These are phyloP conservation scores for Orthonyx spaldingii DNA, from an alignment of 2,113 vertebrate species.

Conservation along the genomic window DNA sequence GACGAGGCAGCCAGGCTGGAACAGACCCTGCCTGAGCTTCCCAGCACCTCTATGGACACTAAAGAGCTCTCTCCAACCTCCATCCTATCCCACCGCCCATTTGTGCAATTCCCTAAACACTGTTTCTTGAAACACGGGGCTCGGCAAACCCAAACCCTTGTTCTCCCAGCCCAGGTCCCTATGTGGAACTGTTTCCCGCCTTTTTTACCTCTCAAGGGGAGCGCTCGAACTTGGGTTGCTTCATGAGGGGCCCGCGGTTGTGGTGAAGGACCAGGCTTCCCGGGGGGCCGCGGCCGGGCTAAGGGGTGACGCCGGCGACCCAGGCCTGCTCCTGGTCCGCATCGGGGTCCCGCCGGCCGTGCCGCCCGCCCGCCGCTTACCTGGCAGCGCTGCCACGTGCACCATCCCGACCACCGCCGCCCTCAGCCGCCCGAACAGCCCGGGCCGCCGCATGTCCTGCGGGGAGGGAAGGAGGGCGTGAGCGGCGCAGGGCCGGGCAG, in stretches of 20 bases:
- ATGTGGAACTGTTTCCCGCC: fast-evolving
- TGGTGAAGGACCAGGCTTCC: not conserved
- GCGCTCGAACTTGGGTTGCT: fast-evolving
- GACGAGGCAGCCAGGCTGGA: not conserved
- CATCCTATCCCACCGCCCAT: fast-evolving
- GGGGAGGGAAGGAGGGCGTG: not conserved
- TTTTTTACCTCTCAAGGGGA: not conserved
- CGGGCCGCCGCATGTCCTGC: conserved; percentile 67
- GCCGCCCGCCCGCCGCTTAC: conserved; percentile 40
- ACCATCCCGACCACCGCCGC: conserved; percentile 81
- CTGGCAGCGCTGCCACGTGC: conserved; percentile 83
- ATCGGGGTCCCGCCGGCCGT: not conserved
- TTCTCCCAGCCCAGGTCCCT: fast-evolving
- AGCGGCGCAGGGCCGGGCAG: not conserved
- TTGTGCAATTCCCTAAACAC: fast-evolving
- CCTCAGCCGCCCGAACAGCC: conserved; percentile 73
- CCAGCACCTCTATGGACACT: fast-evolving
- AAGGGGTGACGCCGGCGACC: no score
- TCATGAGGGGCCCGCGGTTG: not conserved
- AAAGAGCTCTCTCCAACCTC: fast-evolving
- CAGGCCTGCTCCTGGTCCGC: not conserved
- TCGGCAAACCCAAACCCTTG: not conserved
- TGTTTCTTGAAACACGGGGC: not conserved
- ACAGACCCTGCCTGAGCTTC: not conserved
- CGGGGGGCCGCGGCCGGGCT: no score